A percentile compares a stretch with the other conserved stretches of the same genome.
Evolutionary conservation across 2,888 invertebrate genomes (phyloP).

Genomic region (Nephrocerus scutellatus): DNA sequence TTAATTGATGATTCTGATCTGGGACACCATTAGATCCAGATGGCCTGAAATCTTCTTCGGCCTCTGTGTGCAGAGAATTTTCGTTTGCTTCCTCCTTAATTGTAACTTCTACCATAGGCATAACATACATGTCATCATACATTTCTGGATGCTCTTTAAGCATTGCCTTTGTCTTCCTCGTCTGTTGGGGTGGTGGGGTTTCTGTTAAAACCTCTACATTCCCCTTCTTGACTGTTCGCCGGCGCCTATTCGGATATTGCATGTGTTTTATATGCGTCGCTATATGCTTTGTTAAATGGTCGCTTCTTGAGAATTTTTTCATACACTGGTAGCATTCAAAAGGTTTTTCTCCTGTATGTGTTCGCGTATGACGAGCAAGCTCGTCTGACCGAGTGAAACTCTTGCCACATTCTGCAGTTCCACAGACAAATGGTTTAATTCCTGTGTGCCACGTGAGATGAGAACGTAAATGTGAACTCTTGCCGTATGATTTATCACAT

Average conservation of each 20-base stretch:
- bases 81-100: constrained; percentile 9
- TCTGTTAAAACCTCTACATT: no score
- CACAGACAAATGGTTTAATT: constrained; percentile 41
- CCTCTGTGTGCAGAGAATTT: no score
- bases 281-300: constrained; percentile 42
- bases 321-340: constrained; percentile 40
- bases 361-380: constrained; percentile 39
- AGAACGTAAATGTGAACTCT: constrained; percentile 43
- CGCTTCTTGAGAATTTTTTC: constrained; percentile 42
- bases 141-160: constrained; percentile 2
- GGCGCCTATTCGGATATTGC: no score
- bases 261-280: constrained; percentile 38
- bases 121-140: no score
- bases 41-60: no score
- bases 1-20: background rate
- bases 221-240: no score
- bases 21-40: background rate
- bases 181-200: constrained; percentile 20
- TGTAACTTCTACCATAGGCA: background rate
- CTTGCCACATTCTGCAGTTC: constrained; percentile 37
- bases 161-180: constrained; percentile 20
- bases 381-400: constrained; percentile 43
- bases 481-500: constrained; percentile 42
- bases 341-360: constrained; percentile 42
- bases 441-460: constrained; percentile 45